Evolutionary conservation across 1,140 invertebrate genomes (phyloP).

Genomic region (fruit fly (Drosophila melanogaster)): DNA sequence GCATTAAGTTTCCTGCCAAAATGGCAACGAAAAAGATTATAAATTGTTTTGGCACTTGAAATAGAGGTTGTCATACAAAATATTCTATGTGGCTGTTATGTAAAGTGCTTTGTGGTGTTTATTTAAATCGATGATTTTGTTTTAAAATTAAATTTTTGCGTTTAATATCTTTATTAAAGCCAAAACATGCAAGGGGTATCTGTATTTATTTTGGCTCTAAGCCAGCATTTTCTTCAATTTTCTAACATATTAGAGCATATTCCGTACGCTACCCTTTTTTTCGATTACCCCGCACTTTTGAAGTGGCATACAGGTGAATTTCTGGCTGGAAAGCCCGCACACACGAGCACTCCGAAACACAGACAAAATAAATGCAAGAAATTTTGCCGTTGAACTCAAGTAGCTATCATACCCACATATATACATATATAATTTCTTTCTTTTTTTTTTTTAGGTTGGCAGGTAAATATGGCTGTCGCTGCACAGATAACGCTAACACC

Average conservation of each 20-base stretch:
- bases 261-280: constrained; percentile 7
- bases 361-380: constrained; percentile 43
- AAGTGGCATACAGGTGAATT: constrained; percentile 22
- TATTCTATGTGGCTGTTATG: not conserved
- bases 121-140: not conserved
- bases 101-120: too few species aligned
- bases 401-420: constrained; percentile 60
- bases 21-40: not conserved
- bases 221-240: not conserved
- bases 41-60: constrained; percentile 6
- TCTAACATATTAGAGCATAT: constrained; percentile 14
- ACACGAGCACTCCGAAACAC: constrained; percentile 19
- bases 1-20: constrained; percentile 2
- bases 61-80: constrained; percentile 1
- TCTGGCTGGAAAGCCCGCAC: constrained; percentile 9
- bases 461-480: constrained; percentile 79
- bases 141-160: too few species aligned
- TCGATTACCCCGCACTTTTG: constrained; percentile 11
- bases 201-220: not conserved
- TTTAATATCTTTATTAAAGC: not conserved
- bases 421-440: constrained; percentile 1
- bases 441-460: constrained; percentile 50
- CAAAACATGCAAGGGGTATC: not conserved
- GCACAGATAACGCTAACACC: constrained; percentile 72
- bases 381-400: constrained; percentile 61